phyloP scores from a whole-genome alignment of 2,888 invertebrate genomes.

The Dascillus cervinus region DNA sequence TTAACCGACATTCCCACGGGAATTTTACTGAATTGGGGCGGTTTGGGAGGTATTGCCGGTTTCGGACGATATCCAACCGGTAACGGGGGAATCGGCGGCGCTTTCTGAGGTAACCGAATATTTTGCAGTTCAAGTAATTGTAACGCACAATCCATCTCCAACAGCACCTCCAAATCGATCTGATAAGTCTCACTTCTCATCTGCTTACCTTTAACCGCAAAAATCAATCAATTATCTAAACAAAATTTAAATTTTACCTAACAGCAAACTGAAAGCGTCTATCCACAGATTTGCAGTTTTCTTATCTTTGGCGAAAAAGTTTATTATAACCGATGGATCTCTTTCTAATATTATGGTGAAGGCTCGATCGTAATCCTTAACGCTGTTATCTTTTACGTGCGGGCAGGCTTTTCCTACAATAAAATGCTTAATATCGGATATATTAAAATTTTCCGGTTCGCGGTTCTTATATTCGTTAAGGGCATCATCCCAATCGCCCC shows the following conservation, averaged over 20 bases:
- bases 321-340: constrained; percentile 26
- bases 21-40: too few relatives aligned
- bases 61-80: constrained; percentile 20
- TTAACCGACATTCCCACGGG: too few relatives aligned
- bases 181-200: constrained; percentile 28
- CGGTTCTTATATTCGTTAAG: constrained; percentile 7
- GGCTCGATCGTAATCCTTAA: constrained; percentile 25
- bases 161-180: constrained; percentile 32
- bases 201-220: constrained; percentile 19
- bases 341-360: constrained; percentile 34
- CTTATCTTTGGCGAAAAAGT: constrained; percentile 33
- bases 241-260: constrained; percentile 22
- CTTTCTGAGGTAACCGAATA: constrained; percentile 29
- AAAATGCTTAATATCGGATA: constrained; percentile 31
- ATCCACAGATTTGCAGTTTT: constrained; percentile 33
- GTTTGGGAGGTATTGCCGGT: constrained; percentile 27
- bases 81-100: constrained; percentile 30
- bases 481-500: constrained; percentile 18
- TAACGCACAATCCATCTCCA: constrained; percentile 35
- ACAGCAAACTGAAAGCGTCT: constrained; percentile 33
- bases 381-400: constrained; percentile 27
- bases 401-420: constrained; percentile 35
- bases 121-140: constrained; percentile 36
- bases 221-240: neutral
- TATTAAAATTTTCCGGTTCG: constrained; percentile 17